Evolutionary conservation across 2,888 invertebrate genomes (phyloP), one percentile per base, ranked within the genome.

Genomic region (Drosophila paranaensis): DNA sequence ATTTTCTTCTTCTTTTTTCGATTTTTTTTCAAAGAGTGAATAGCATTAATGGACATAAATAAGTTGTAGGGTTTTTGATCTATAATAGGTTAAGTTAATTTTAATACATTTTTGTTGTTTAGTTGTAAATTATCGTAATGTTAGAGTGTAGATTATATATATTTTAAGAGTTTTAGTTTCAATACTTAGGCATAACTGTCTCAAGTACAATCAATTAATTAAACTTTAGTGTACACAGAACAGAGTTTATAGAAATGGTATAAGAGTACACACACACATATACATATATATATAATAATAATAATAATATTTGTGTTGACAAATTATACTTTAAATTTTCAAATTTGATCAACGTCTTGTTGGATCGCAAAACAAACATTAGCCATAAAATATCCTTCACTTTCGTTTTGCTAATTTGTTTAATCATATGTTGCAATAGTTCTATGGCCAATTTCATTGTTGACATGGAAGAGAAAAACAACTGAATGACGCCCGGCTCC

Each of bases 51-150:
- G 63, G 60, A 76, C 77, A 76, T 79, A 73, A 71, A 82, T 81
- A 73, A 81, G 68, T 71, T 68, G 58, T 70, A 60, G 33, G 63
- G 68, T 45, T 62, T 63, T 60, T 58, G 45, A 60, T 80, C 58
- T 58, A 45, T 50, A 50, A 50, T 50, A 53, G 71, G 63, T 72
- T 81, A 90, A 84, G 74, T 87, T 81, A 70, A 77, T 55, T 85
- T 88, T 77, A 78, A 82, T 89, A 89, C 80, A 82, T 82, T 89
- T 89, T 82, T 45, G 81, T 85, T 88, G 81, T 85, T 88, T 82
- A 88, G 77, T 79, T 85, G 74, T 89, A 89, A 88, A 88, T 85
- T 77, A 85, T 82, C 77, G 63, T 85, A 77, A 82, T 56, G 71
- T 75, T 75, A 64, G 82, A 70, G 30, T 40, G 74, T 77, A 79